A percentile compares a stretch with the other conserved stretches of the same genome.
Evolutionary conservation across 2,888 invertebrate species (phyloP).

Genomic region (Brachypalpus laphriformis): DNA sequence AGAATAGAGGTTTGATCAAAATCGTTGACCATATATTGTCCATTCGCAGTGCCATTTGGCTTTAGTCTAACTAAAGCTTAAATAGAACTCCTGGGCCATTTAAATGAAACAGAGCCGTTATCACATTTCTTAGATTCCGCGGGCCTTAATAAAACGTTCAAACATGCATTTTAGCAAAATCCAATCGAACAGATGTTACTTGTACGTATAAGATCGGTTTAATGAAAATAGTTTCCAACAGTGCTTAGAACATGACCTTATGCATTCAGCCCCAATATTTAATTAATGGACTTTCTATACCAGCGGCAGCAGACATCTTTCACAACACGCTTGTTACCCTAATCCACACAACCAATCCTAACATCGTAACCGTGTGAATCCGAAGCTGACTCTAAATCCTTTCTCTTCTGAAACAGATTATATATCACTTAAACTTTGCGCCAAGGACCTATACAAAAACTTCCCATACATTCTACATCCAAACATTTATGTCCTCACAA

Average conservation of each 20-base stretch:
- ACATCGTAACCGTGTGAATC: constrained; percentile 10
- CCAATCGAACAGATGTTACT: background rate
- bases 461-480: constrained; percentile 51
- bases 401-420: constrained; percentile 69
- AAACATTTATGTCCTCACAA: constrained; percentile 65
- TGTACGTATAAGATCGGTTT: background rate
- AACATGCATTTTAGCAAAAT: background rate
- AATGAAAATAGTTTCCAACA: background rate
- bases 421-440: constrained; percentile 72
- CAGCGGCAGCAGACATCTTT: background rate
- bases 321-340: constrained; percentile 25
- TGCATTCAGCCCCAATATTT: constrained; percentile 42
- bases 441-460: constrained; percentile 61
- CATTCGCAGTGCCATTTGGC: no score
- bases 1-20: no score
- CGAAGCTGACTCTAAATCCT: constrained; percentile 61
- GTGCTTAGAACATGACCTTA: background rate
- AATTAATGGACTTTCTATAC: constrained; percentile 72
- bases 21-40: no score
- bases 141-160: background rate
- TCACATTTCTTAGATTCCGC: no score
- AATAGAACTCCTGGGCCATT: no score
- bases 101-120: no score
- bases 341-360: constrained; percentile 33
- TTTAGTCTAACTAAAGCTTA: no score